Conservation (phyloP, 2,113 vertebrate genomes). For the Myotis yumanensis region DNA sequence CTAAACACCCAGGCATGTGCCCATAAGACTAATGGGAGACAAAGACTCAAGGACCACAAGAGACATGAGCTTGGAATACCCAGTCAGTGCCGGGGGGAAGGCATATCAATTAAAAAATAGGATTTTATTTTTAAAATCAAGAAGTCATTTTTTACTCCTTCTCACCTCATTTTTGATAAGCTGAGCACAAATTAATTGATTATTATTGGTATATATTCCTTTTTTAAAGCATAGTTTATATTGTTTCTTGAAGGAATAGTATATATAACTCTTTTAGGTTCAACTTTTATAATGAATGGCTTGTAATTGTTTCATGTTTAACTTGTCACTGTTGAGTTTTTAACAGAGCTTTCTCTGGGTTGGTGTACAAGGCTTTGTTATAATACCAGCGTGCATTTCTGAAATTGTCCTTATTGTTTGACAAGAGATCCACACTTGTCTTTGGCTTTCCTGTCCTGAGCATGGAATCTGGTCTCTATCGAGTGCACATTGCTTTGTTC, state of each 20-base stretch:
- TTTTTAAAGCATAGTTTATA: neutral
- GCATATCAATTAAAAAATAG: neutral
- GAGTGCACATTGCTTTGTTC: neutral
- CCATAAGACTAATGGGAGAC: neutral
- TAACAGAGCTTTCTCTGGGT: neutral
- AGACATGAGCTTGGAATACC: neutral
- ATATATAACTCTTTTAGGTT: neutral
- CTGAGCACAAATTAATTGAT: neutral
- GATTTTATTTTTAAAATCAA: neutral
- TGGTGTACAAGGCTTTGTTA: neutral
- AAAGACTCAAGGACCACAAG: neutral
- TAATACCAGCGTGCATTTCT: neutral
- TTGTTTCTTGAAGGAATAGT: neutral
- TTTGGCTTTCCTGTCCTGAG: neutral
- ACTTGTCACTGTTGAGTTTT: neutral
- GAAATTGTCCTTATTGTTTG: neutral
- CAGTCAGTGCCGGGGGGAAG: neutral
- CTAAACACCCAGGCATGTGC: neutral
- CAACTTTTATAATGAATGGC: neutral
- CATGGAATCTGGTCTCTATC: neutral
- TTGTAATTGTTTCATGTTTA: neutral
- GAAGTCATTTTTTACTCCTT: neutral
- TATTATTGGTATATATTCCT: neutral
- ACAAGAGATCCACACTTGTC: neutral
- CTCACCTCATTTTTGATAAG: neutral